Base-by-base conservation (phyloP, 2,888 invertebrate species). In the Eudasyphora cyanicolor region DNA sequence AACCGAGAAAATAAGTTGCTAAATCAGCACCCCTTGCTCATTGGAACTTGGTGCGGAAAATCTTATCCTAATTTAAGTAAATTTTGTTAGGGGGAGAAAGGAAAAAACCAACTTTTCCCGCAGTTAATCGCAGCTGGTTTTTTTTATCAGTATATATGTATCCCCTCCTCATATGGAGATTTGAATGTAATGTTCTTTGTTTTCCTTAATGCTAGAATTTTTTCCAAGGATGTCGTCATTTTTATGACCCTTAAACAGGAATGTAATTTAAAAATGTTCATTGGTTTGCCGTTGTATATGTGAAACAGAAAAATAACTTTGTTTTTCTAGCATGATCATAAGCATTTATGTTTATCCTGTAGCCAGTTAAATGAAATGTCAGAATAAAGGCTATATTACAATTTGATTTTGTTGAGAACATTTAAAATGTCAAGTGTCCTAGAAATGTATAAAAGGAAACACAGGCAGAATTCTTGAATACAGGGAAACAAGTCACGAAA, bases 71-170 rank as follows among this genome's bases (percentile, higher is more conserved):
- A 67, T 67, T 67, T 38, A 67, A 67, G 42, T 21, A 42, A 21
- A 67, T 64, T 64, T 38, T 7, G 19, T 8, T 19, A 19, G 29
- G 29, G n/a, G 24, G 19, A 64, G 62, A 24, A 38, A 67, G 42
- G 35, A 67, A 38, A n/a, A 21, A 64, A 64, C 38, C n/a, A 19
- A 38, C 64, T 19, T 38, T 21, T 38, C 8, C 17, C 0, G 24
- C 21, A 60, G 64, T 64, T 62, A 64, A 64, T n/a, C 35, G 64
- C 64, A 21, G 64, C 35, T 35, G 64, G 12, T 64, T 38, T 60
- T 21, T 67, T 24, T 42, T 42, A 24, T 67, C 67, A n/a, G n/a
- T n/a, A n/a, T n/a, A n/a, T n/a, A n/a, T n/a, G 14, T 42, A 38
- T 67, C 42, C 21, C 24, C 21, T 42, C 4, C 3, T 60, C 29